phyloP scores from a whole-genome alignment of 2,113 vertebrate species.

The Myotis davidii region DNA sequence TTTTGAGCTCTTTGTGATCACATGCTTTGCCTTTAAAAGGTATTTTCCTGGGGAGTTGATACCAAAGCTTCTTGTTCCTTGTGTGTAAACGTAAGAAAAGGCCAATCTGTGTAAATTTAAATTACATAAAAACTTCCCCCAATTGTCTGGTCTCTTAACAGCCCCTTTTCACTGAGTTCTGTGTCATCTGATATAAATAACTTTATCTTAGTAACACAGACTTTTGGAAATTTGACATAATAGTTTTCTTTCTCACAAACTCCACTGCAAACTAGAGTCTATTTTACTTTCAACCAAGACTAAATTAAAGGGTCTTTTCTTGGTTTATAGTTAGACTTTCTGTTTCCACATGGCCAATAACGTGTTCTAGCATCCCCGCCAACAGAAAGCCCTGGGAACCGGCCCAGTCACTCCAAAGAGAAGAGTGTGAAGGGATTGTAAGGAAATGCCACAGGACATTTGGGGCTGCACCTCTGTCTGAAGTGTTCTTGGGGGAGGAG shows the following conservation, averaged over 20 bases:
- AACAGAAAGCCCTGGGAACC: background rate
- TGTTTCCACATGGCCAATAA: background rate
- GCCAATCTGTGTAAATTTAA: constrained; percentile 52
- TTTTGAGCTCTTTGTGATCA: constrained; percentile 43
- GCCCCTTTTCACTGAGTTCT: constrained; percentile 20
- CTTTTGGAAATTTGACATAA: constrained; percentile 58
- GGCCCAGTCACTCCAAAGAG: background rate
- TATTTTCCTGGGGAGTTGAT: constrained; percentile 39
- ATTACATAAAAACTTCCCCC: constrained; percentile 51
- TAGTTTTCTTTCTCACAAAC: constrained; percentile 55
- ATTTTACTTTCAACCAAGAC: constrained; percentile 46
- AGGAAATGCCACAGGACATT: background rate
- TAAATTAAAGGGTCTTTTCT: constrained; percentile 16
- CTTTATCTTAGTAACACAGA: constrained; percentile 60
- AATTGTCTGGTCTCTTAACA: constrained; percentile 46
- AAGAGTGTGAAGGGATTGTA: background rate
- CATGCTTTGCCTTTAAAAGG: constrained; percentile 32
- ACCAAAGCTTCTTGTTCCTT: constrained; percentile 5
- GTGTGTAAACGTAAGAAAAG: constrained; percentile 51
- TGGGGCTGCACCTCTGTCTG: background rate
- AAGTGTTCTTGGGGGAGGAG: background rate
- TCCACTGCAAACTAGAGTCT: background rate
- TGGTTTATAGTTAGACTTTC: background rate
- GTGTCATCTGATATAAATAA: background rate
- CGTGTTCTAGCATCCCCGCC: background rate